Percentiles rank a stretch among this genome's conserved stretches.
Conservation (phyloP, 2,888 invertebrate genomes). For the Oxyteleia sp. region DNA sequence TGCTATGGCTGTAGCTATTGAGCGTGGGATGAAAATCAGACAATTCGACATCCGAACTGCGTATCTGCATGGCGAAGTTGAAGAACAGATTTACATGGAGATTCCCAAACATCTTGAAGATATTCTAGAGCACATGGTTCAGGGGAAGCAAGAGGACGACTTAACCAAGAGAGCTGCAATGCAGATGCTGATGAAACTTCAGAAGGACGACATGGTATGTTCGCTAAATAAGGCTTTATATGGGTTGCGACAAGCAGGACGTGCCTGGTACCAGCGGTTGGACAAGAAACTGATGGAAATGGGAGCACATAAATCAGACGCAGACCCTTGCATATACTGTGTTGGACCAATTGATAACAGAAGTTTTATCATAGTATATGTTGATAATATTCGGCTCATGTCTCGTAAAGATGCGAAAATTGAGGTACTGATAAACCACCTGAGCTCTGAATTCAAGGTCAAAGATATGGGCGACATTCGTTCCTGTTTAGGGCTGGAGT, state of each 20-base stretch:
- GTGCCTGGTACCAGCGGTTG: slow-evolving; percentile 36
- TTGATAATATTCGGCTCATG: slow-evolving; percentile 76
- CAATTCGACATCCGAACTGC: slow-evolving; percentile 20
- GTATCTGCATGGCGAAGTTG: slow-evolving; percentile 10
- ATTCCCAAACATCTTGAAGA: neutral
- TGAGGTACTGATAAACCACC: slow-evolving; percentile 33
- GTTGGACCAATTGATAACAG: slow-evolving; percentile 44
- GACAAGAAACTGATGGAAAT: slow-evolving; percentile 16
- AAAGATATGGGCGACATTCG: slow-evolving; percentile 70
- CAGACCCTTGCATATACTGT: slow-evolving; percentile 70
- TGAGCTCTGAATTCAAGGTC: slow-evolving; percentile 56
- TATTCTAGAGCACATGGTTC: neutral
- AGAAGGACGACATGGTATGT: neutral
- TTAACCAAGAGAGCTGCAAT: neutral
- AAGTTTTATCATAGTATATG: slow-evolving; percentile 73
- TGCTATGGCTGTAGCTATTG: neutral
- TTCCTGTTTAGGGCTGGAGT: slow-evolving; percentile 77
- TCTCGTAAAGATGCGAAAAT: slow-evolving; percentile 58
- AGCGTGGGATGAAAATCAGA: neutral
- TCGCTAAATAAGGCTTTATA: slow-evolving; percentile 15
- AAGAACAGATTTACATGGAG: slow-evolving; percentile 15
- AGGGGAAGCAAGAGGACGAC: neutral
- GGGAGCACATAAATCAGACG: slow-evolving; percentile 12
- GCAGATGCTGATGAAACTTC: neutral
- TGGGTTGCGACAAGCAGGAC: slow-evolving; percentile 49